These are phyloP conservation scores for Dendrocopos noguchii DNA, from an alignment of 2,113 vertebrate genomes.

Conservation along the genomic window DNA sequence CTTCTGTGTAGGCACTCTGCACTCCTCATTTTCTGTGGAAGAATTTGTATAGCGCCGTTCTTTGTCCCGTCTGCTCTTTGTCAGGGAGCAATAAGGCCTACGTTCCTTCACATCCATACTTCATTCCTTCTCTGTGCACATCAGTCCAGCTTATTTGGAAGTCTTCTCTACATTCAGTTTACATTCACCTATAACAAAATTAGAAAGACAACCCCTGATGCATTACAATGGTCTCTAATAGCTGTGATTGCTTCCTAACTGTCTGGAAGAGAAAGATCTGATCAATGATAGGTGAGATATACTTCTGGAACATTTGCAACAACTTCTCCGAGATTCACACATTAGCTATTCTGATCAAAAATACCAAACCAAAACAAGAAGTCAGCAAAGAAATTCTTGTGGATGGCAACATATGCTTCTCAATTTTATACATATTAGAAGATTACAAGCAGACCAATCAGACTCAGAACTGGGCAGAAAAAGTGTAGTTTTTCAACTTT, in stretches of 20 bases:
- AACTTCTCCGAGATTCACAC: not conserved
- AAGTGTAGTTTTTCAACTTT: not conserved
- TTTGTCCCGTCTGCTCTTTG: conserved; percentile 92
- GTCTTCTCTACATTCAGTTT: conserved; percentile 72
- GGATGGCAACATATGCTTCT: not conserved
- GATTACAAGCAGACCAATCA: not conserved
- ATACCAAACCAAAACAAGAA: not conserved
- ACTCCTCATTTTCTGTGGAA: conserved; percentile 88
- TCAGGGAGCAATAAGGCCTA: conserved; percentile 96
- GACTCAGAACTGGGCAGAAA: not conserved
- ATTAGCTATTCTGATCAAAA: not conserved
- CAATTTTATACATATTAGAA: not conserved
- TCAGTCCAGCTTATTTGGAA: conserved; percentile 71
- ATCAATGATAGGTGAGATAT: not conserved
- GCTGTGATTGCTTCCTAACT: conserved; percentile 5
- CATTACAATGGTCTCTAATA: conserved; percentile 33
- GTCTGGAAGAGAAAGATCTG: not conserved
- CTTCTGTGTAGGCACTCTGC: conserved; percentile 94
- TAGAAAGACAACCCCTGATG: conserved; percentile 24
- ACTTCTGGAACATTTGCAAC: not conserved
- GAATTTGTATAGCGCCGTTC: conserved; percentile 90
- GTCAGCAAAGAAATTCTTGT: not conserved
- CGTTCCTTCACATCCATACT: conserved; percentile 99
- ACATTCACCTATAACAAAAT: conserved; percentile 75
- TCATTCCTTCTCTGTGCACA: conserved; percentile 89